Conservation (phyloP, 2,113 vertebrate genomes). For the Chaetodon trifascialis region DNA sequence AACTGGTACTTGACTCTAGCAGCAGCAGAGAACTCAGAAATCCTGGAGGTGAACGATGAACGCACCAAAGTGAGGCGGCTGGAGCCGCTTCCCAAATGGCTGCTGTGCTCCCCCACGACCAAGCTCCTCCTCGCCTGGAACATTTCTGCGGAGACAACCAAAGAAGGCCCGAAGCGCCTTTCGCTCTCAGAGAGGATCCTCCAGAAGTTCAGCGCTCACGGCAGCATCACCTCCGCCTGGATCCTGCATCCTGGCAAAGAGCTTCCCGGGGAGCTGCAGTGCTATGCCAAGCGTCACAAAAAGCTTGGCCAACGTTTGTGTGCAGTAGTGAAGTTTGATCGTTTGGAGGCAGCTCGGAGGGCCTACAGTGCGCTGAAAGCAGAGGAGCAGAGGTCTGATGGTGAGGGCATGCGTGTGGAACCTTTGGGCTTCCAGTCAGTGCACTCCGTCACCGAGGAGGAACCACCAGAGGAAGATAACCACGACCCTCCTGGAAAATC, state of each 20-base stretch:
- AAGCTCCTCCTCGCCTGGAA: conserved; percentile 87
- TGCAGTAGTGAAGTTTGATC: conserved; percentile 85
- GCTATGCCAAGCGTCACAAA: conserved; percentile 69
- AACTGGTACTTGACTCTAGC: conserved; percentile 86
- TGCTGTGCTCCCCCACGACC: conserved; percentile 83
- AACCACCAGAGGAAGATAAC: conserved; percentile 14
- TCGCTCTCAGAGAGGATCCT: conserved; percentile 76
- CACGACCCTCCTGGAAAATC: neutral
- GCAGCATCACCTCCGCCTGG: conserved; percentile 77
- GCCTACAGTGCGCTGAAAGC: conserved; percentile 76
- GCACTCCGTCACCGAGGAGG: neutral
- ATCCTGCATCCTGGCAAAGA: conserved; percentile 86
- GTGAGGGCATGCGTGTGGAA: conserved; percentile 67
- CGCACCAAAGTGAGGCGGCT: conserved; percentile 85
- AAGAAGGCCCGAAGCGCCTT: conserved; percentile 35
- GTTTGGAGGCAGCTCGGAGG: conserved; percentile 76
- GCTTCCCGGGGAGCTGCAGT: conserved; percentile 81
- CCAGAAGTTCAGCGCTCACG: conserved; percentile 75
- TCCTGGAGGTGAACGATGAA: conserved; percentile 87
- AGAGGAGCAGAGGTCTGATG: conserved; percentile 24
- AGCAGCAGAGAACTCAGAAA: conserved; percentile 77
- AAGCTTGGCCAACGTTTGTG: conserved; percentile 83
- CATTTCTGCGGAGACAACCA: conserved; percentile 46
- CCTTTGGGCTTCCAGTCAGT: conserved; percentile 72
- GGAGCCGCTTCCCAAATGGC: conserved; percentile 78